These are phyloP conservation scores for Oxyura jamaicensis DNA, from an alignment of 2,113 vertebrate genomes.

Conservation along the genomic window DNA sequence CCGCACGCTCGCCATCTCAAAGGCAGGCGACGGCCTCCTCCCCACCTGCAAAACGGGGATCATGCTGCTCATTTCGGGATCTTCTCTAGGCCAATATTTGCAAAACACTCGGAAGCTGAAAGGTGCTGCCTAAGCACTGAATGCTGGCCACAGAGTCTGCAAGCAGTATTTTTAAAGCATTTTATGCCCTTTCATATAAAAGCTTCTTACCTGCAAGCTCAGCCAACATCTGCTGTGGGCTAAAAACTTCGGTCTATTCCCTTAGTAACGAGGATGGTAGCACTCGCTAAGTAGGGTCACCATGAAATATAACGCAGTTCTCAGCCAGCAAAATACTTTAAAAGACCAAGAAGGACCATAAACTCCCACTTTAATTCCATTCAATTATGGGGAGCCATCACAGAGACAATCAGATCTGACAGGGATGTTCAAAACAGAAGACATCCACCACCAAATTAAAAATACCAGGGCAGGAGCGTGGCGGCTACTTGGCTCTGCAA, in stretches of 20 bases:
- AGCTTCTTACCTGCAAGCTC: constrained; percentile 58
- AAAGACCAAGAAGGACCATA: constrained; percentile 53
- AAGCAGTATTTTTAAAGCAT: constrained; percentile 27
- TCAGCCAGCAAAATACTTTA: constrained; percentile 57
- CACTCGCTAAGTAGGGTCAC: constrained; percentile 48
- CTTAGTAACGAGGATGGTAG: neutral
- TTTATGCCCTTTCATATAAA: constrained; percentile 61
- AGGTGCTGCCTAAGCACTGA: constrained; percentile 42
- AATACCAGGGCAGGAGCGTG: neutral
- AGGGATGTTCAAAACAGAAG: constrained; percentile 9
- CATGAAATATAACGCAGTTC: constrained; percentile 27
- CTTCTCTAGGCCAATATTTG: neutral
- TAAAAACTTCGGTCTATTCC: constrained; percentile 31
- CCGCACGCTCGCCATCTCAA: neutral
- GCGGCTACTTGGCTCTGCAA: neutral
- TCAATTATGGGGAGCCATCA: neutral
- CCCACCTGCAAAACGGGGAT: neutral
- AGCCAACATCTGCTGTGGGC: constrained; percentile 45
- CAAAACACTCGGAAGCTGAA: constrained; percentile 25
- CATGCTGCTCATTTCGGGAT: neutral
- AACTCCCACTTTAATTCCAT: constrained; percentile 45
- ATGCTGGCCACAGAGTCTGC: neutral
- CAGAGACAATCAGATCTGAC: neutral
- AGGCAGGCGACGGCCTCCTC: neutral
- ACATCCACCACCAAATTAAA: neutral